These are phyloP conservation scores for Scrobipalpa costella DNA, from an alignment of 2,888 invertebrate genomes.

Conservation along the genomic window DNA sequence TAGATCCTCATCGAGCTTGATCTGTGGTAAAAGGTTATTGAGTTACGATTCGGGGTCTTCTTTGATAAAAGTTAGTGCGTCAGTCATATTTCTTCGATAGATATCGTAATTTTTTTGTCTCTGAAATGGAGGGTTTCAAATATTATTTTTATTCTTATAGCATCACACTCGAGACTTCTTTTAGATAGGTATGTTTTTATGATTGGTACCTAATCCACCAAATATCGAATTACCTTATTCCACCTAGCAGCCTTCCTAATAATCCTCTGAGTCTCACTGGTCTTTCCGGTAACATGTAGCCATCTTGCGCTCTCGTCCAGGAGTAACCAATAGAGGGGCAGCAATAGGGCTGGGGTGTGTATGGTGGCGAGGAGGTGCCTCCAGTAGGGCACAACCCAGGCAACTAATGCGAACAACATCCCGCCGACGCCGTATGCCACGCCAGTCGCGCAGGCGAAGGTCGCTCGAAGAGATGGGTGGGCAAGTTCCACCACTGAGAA, in stretches of 20 bases:
- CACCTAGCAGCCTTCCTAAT: slow-evolving; percentile 82
- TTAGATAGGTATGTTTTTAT: background rate
- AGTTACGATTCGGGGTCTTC: too few species aligned
- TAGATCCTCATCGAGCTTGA: slow-evolving; percentile 54
- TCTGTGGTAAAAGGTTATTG: slow-evolving; percentile 39
- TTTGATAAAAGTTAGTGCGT: too few species aligned
- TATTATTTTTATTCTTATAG: too few species aligned
- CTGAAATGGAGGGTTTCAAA: too few species aligned
- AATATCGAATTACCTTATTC: slow-evolving; percentile 75
- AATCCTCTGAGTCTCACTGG: slow-evolving; percentile 79
- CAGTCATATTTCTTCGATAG: too few species aligned
- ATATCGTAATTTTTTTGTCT: too few species aligned
- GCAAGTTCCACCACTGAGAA: slow-evolving; percentile 65
- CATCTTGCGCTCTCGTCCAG: slow-evolving; percentile 89
- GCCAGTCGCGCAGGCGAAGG: slow-evolving; percentile 68
- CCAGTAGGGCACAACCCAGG: slow-evolving; percentile 83
- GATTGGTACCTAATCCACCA: too few species aligned
- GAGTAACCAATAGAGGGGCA: slow-evolving; percentile 85
- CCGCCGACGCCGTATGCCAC: slow-evolving; percentile 76
- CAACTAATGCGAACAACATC: slow-evolving; percentile 71
- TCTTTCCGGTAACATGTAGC: slow-evolving; percentile 84
- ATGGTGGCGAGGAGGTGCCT: slow-evolving; percentile 82
- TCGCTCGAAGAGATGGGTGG: slow-evolving; percentile 62
- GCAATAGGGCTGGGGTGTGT: slow-evolving; percentile 85
- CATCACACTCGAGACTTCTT: too few species aligned